Percentiles rank a stretch among this genome's conserved stretches.
phyloP scores from a whole-genome alignment of 2,113 vertebrate genomes.

The Alexandromys fortis region DNA sequence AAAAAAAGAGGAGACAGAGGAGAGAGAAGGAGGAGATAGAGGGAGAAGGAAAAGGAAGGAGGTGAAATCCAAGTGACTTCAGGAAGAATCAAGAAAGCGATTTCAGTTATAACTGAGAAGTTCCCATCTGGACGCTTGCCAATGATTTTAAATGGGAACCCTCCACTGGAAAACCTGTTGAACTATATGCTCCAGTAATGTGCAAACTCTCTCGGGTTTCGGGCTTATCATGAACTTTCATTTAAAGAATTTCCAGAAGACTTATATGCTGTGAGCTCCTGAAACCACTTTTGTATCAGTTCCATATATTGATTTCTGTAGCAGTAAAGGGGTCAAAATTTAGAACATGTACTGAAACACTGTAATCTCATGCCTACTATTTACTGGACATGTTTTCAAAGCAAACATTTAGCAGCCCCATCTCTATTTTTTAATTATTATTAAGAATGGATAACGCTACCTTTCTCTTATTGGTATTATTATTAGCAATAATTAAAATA shows the following conservation, averaged over 20 bases:
- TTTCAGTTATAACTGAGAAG: neutral
- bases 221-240: neutral
- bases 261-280: neutral
- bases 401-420: neutral
- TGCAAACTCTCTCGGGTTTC: neutral
- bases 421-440: neutral
- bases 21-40: neutral
- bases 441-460: neutral
- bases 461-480: constrained; percentile 15
- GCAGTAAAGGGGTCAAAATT: neutral
- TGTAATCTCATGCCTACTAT: neutral
- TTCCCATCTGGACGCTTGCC: neutral
- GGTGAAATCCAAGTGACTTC: neutral
- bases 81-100: neutral
- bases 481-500: neutral
- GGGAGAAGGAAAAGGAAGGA: neutral
- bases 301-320: neutral
- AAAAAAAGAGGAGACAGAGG: neutral
- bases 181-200: neutral
- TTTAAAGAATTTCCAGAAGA: constrained; percentile 4
- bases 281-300: neutral
- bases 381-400: neutral
- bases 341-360: neutral
- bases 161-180: neutral
- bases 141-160: neutral